Conservation (phyloP, 1,140 invertebrate genomes). For the Idris sp. region DNA sequence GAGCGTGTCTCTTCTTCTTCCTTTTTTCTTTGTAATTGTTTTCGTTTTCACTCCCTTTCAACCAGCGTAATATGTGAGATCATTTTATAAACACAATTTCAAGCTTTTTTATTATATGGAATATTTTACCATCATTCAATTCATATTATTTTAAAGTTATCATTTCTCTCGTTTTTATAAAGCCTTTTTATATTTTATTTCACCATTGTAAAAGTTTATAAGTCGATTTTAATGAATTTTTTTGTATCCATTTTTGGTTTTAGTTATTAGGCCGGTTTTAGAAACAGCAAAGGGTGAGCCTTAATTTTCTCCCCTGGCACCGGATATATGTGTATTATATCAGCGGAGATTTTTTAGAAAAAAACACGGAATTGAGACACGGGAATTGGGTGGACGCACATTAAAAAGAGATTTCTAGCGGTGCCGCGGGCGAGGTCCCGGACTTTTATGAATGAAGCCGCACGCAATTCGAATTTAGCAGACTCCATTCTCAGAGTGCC, state of each 20-base stretch:
- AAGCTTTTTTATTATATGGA: no score
- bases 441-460: slow-evolving; percentile 69
- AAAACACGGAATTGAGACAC: slow-evolving; percentile 58
- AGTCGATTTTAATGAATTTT: no score
- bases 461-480: slow-evolving; percentile 65
- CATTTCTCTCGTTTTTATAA: no score
- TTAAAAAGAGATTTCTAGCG: slow-evolving; percentile 76
- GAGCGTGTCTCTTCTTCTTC: slow-evolving; percentile 50
- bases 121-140: no score
- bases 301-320: slow-evolving; percentile 49
- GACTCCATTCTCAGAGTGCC: slow-evolving; percentile 25
- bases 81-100: slow-evolving; percentile 1
- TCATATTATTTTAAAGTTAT: no score
- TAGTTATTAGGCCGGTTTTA: slow-evolving; percentile 21
- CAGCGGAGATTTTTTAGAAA: slow-evolving; percentile 60
- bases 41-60: slow-evolving; percentile 8
- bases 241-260: background rate
- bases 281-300: slow-evolving; percentile 20
- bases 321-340: slow-evolving; percentile 69
- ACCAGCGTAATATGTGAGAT: background rate
- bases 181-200: no score
- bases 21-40: slow-evolving; percentile 43
- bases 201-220: no score
- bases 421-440: slow-evolving; percentile 51
- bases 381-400: slow-evolving; percentile 53